A percentile compares a stretch with the other conserved stretches of the same genome.
These are phyloP conservation scores for Saguinus imperator DNA, from an alignment of 2,113 vertebrate species.

Conservation along the genomic window DNA sequence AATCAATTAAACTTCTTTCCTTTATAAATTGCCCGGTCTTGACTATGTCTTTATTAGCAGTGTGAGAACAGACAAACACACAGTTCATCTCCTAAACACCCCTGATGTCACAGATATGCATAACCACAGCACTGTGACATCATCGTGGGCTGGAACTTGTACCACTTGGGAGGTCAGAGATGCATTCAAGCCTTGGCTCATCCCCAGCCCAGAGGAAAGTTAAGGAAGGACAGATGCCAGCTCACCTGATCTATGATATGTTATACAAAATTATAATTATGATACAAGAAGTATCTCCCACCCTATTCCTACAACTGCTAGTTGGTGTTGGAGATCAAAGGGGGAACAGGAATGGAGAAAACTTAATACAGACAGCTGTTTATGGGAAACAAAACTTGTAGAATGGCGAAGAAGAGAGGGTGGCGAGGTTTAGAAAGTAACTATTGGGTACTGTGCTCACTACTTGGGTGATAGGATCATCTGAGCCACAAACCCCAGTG, in stretches of 20 bases:
- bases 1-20: too few relatives aligned
- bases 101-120: fast-evolving
- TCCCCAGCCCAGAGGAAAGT: background rate
- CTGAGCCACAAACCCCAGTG: too few relatives aligned
- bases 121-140: fast-evolving
- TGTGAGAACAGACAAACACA: too few relatives aligned
- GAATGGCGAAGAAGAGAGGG: too few relatives aligned
- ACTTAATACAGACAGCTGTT: background rate
- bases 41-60: too few relatives aligned
- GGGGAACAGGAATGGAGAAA: background rate
- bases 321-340: fast-evolving
- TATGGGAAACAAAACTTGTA: background rate
- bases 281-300: fast-evolving
- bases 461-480: too few relatives aligned
- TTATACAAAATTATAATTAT: too few relatives aligned
- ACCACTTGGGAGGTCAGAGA: fast-evolving
- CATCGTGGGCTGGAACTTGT: background rate
- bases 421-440: too few relatives aligned
- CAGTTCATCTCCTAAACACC: background rate
- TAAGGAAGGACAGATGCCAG: background rate
- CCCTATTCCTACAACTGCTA: too few relatives aligned
- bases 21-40: too few relatives aligned
- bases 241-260: too few relatives aligned
- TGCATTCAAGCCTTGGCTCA: fast-evolving
- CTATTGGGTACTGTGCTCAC: too few relatives aligned